phyloP scores from a whole-genome alignment of 2,797 vertebrate species.

The Coccyzus lansbergi region DNA sequence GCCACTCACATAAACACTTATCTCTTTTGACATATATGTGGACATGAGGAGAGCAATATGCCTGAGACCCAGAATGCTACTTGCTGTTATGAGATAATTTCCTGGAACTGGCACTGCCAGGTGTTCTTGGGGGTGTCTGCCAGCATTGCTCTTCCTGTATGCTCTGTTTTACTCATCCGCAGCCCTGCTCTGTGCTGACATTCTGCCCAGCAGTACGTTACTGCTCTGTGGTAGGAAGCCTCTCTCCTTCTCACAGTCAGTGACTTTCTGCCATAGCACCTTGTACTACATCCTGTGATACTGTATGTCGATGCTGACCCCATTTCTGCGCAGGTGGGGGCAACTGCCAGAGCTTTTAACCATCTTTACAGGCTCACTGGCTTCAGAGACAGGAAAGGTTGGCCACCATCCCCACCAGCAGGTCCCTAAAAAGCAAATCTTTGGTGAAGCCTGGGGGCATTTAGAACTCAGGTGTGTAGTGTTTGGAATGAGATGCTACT shows the following conservation, averaged over 20 bases:
- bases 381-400: background rate
- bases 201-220: background rate
- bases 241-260: background rate
- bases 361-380: background rate
- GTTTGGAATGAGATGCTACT: background rate
- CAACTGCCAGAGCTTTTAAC: background rate
- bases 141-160: background rate
- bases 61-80: rapidly evolving
- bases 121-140: background rate
- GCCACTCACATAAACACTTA: background rate
- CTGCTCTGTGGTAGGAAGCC: background rate
- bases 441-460: background rate
- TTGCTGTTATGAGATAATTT: background rate
- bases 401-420: background rate
- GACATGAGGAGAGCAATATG: background rate
- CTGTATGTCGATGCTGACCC: background rate
- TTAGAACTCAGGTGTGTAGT: background rate
- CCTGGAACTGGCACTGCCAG: background rate
- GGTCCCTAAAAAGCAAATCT: background rate
- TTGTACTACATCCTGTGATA: background rate
- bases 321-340: background rate
- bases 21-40: background rate
- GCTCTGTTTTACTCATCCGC: background rate
- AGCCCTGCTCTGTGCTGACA: background rate
- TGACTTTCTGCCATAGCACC: background rate